Base-by-base conservation (phyloP, 2,888 invertebrate genomes). In the Habroteleia sp. region DNA sequence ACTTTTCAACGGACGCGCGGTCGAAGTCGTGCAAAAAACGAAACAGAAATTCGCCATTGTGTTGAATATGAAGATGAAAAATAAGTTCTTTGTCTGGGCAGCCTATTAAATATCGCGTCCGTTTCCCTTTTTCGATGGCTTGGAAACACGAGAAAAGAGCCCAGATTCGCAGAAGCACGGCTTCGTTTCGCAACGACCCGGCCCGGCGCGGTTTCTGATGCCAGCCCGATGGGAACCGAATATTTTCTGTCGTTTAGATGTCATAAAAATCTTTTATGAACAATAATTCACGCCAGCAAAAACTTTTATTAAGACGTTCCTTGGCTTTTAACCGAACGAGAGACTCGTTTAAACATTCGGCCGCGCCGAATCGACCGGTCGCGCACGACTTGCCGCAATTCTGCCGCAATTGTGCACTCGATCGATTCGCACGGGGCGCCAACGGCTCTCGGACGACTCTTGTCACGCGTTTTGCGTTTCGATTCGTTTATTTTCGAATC, bases 31-130 rank as follows among this genome's bases (percentile, higher is more conserved):
- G n/a, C n/a, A n/a, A n/a, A n/a, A n/a, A n/a, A n/a, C n/a, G n/a
- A n/a, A n/a, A n/a, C n/a, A n/a, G n/a, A n/a, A n/a, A 37, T 37
- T 16, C 41, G 42, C 44, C 35, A 66, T 50, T 46, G 65, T 54
- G n/a, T n/a, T 17, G 44, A 50, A 39, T 33, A 42, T 46, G 35
- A 48, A 31, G 39, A 71, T 48, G 72, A 63, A 69, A 69, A 68
- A 71, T 62, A 54, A 58, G 52, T 48, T 58, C 75, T 78, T 80
- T 76, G 72, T 72, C 48, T 41, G 62, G 62, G 66, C 77, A 56
- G 73, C 77, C 79, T 82, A 81, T 83, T 82, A 83, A 77, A 48
- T 79, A 79, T 79, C 81, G 77, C 27, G 66, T 76, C 63, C 74
- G 63, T 78, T 77, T 75, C 74, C 72, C 66, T 65, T 48, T 72